phyloP scores from a whole-genome alignment of 2,113 vertebrate species.

The Athene cunicularia region DNA sequence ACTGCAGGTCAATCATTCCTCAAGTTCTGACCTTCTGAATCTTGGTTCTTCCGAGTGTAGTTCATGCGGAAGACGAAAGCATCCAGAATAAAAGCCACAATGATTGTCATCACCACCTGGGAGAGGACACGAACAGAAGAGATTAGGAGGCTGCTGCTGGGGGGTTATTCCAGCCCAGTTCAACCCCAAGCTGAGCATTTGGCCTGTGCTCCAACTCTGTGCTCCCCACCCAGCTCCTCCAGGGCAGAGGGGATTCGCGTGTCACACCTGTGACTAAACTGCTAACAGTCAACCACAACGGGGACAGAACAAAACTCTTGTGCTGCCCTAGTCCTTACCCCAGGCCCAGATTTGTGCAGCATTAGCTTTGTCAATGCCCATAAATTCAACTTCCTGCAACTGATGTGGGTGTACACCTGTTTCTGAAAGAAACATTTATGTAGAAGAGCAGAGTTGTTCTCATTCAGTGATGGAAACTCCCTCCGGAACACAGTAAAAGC shows the following conservation, averaged over 20 bases:
- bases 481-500: neutral
- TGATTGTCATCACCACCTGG: conserved; percentile 98
- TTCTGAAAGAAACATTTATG: neutral
- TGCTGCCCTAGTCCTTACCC: neutral
- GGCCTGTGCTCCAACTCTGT: neutral
- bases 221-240: neutral
- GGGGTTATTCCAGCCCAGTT: neutral
- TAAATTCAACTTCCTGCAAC: neutral
- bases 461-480: neutral
- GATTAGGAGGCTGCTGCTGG: neutral
- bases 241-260: neutral
- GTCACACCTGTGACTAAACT: neutral
- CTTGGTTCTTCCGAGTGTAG: conserved; percentile 93
- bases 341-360: neutral
- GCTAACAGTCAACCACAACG: neutral
- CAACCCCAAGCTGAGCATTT: neutral
- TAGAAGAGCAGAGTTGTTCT: neutral
- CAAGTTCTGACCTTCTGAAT: conserved; percentile 79
- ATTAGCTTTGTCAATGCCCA: neutral
- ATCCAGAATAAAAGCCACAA: conserved; percentile 96
- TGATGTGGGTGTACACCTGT: neutral
- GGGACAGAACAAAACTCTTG: neutral
- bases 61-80: conserved; percentile 99
- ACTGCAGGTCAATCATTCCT: rapidly evolving
- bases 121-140: neutral